A percentile compares a stretch with the other conserved stretches of the same genome.
These are phyloP conservation scores for Pituophis catenifer DNA, from an alignment of 2,113 vertebrate species.

Conservation along the genomic window DNA sequence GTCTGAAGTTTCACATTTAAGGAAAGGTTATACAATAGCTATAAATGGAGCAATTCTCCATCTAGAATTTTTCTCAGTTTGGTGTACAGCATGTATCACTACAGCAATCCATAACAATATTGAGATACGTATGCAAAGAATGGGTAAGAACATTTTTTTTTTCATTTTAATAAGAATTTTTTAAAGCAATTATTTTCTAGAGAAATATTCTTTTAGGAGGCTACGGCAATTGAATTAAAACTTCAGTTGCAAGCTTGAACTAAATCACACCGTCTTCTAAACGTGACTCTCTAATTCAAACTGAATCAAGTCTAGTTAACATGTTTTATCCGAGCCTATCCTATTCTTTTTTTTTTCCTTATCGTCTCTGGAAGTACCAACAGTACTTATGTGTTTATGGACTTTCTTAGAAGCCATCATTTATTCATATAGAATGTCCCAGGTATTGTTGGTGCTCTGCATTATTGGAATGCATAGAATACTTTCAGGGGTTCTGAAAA, in stretches of 20 bases:
- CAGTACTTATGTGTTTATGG: not conserved
- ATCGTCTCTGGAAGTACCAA: not conserved
- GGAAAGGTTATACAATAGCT: too few relatives aligned
- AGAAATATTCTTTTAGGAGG: not conserved
- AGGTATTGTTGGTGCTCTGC: not conserved
- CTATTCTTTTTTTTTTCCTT: not conserved
- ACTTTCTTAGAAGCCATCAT: not conserved
- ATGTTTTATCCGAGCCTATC: not conserved
- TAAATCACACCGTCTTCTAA: not conserved
- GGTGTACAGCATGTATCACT: too few relatives aligned
- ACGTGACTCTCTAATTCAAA: not conserved
- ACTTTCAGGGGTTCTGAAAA: not conserved
- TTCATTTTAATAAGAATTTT: not conserved
- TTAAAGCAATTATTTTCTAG: not conserved
- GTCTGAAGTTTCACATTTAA: too few relatives aligned
- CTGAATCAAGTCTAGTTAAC: not conserved
- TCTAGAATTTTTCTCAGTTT: not conserved
- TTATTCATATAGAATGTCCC: not conserved
- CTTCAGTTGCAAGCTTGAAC: not conserved
- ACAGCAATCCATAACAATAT: not conserved
- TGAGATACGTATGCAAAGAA: not conserved
- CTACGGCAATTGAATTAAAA: not conserved
- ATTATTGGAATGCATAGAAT: not conserved
- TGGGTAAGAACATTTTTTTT: not conserved
- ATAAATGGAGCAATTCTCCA: not conserved